A percentile compares a stretch with the other conserved stretches of the same genome.
Evolutionary conservation across 2,888 invertebrate species (phyloP).

Genomic region (Yponomeuta evonymella): DNA sequence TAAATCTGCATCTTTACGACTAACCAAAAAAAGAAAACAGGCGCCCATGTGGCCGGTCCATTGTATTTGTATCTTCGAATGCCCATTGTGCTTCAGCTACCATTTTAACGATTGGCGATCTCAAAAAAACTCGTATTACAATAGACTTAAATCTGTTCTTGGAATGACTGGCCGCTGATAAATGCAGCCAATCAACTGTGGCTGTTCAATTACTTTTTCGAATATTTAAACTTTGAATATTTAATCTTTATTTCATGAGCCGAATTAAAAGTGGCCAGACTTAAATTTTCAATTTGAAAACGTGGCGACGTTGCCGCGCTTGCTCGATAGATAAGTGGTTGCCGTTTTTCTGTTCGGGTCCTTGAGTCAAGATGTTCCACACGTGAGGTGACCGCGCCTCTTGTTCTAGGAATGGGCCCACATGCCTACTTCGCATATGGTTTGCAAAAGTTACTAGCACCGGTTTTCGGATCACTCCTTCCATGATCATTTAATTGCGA

Average conservation of each 20-base stretch:
- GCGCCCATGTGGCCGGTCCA: slow-evolving; percentile 55
- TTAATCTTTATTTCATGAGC: background rate
- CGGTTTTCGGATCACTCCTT: slow-evolving; percentile 29
- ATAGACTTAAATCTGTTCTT: slow-evolving; percentile 50
- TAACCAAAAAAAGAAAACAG: slow-evolving; percentile 57
- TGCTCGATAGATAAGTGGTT: slow-evolving; percentile 28
- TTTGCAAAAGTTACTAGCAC: slow-evolving; percentile 24
- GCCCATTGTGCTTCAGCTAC: slow-evolving; percentile 55
- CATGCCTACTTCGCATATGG: slow-evolving; percentile 42
- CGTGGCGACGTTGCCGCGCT: background rate
- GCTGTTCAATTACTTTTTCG: slow-evolving; percentile 10
- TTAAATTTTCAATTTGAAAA: background rate
- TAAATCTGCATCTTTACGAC: slow-evolving; percentile 53
- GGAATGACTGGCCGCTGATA: slow-evolving; percentile 30
- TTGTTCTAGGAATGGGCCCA: slow-evolving; percentile 57
- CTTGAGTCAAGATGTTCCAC: slow-evolving; percentile 42
- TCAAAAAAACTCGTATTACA: slow-evolving; percentile 45
- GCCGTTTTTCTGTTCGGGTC: slow-evolving; percentile 42
- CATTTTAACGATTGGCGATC: slow-evolving; percentile 52
- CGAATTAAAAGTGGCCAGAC: background rate
- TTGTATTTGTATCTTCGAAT: slow-evolving; percentile 60
- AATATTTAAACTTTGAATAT: slow-evolving; percentile 2
- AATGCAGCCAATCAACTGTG: slow-evolving; percentile 5
- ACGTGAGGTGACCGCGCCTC: slow-evolving; percentile 39
- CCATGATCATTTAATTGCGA: slow-evolving; percentile 32